Conservation (phyloP, 2,888 invertebrate genomes). For the Lottia gigantea region DNA sequence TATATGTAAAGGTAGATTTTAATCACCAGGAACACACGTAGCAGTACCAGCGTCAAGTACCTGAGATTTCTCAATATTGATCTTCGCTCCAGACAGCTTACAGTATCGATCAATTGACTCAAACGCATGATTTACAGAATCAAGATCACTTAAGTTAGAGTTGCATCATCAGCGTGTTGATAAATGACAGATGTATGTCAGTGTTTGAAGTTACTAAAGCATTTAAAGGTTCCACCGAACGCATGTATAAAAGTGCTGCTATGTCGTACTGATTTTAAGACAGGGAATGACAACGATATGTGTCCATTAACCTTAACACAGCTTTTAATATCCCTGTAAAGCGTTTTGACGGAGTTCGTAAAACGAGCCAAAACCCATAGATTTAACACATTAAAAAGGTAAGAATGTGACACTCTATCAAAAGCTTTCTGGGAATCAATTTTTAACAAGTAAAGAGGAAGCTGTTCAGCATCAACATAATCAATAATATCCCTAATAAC, state of each 20-base stretch:
- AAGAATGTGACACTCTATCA: constrained; percentile 38
- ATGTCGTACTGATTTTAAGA: background rate
- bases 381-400: constrained; percentile 32
- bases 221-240: background rate
- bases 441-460: constrained; percentile 30
- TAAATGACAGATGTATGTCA: background rate
- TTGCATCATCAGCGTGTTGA: background rate
- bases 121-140: background rate
- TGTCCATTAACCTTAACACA: constrained; percentile 33
- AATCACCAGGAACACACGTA: background rate
- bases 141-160: background rate
- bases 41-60: background rate
- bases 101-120: background rate
- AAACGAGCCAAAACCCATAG: constrained; percentile 38
- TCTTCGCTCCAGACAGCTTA: background rate
- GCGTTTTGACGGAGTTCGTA: constrained; percentile 33
- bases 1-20: background rate
- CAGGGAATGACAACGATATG: constrained; percentile 27
- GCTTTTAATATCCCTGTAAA: constrained; percentile 34
- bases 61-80: background rate
- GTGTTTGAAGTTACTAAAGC: background rate
- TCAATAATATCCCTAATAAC: constrained; percentile 32
- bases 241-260: background rate
- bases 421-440: constrained; percentile 45
- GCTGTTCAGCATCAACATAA: constrained; percentile 36